Percentiles rank a stretch among this genome's conserved stretches.
phyloP scores from a whole-genome alignment of 2,797 vertebrate genomes.

The Pygocentrus nattereri region DNA sequence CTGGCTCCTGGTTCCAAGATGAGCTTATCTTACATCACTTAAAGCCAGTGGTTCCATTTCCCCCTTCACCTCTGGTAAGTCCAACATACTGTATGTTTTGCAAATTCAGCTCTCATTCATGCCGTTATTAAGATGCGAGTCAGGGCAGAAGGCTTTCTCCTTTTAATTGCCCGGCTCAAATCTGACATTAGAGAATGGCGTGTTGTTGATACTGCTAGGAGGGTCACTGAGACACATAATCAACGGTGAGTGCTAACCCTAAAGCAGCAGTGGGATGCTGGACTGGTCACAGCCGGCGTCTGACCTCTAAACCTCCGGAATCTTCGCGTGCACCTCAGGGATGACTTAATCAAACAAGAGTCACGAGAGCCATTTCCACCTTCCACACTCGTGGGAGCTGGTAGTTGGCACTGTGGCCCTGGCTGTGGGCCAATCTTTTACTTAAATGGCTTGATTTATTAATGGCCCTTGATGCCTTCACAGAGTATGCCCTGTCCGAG shows the following conservation, averaged over 20 bases:
- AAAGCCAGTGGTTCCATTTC: slow-evolving; percentile 17
- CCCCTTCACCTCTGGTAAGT: slow-evolving; percentile 26
- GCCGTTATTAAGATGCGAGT: slow-evolving; percentile 35
- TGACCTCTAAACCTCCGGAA: slow-evolving; percentile 14
- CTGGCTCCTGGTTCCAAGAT: slow-evolving; percentile 39
- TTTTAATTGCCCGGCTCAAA: slow-evolving; percentile 39
- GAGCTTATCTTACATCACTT: neutral
- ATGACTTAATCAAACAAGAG: slow-evolving; percentile 50
- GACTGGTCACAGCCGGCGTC: neutral
- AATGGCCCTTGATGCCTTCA: slow-evolving; percentile 65
- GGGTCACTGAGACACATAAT: slow-evolving; percentile 17
- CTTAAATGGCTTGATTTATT: slow-evolving; percentile 69
- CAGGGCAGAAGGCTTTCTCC: neutral
- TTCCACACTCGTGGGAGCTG: slow-evolving; percentile 25
- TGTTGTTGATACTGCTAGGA: neutral
- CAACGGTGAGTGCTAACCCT: slow-evolving; percentile 10
- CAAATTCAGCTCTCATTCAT: neutral
- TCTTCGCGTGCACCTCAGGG: slow-evolving; percentile 14
- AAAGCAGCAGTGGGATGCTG: neutral
- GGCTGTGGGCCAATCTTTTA: slow-evolving; percentile 36
- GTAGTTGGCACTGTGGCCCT: slow-evolving; percentile 54
- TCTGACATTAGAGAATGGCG: neutral
- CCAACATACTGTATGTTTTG: slow-evolving; percentile 23
- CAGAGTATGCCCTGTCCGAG: slow-evolving; percentile 61
- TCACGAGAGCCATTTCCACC: slow-evolving; percentile 31